These are phyloP conservation scores for Palloptera scutellata DNA, from an alignment of 2,888 invertebrate species.

Conservation along the genomic window DNA sequence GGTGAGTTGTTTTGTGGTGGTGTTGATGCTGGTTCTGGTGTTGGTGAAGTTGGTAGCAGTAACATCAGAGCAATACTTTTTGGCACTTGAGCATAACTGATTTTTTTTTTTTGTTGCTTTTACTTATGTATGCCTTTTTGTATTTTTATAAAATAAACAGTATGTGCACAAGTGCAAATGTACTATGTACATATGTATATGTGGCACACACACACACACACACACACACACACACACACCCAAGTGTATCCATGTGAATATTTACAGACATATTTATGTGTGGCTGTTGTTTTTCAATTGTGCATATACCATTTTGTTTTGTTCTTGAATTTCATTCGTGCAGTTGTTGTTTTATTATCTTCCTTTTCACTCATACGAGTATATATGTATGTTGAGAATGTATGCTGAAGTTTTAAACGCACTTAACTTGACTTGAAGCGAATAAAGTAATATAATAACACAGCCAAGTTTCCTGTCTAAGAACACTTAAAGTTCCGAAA, in stretches of 20 bases:
- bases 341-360: background rate
- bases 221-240: background rate
- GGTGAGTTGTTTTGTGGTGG: too few species aligned
- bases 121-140: background rate
- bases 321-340: too few species aligned
- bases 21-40: background rate
- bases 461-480: slow-evolving; percentile 27
- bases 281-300: background rate
- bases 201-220: slow-evolving; percentile 12
- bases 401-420: background rate
- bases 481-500: slow-evolving; percentile 20
- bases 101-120: slow-evolving; percentile 17
- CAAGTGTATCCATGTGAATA: background rate
- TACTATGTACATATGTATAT: slow-evolving; percentile 23
- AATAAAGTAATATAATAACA: slow-evolving; percentile 23
- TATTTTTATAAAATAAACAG: slow-evolving; percentile 9
- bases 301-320: background rate
- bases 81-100: slow-evolving; percentile 46
- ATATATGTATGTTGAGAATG: background rate
- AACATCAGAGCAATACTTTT: slow-evolving; percentile 27
- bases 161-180: slow-evolving; percentile 9
- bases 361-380: background rate
- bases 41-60: background rate
- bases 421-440: slow-evolving; percentile 5
- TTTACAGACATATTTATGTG: background rate